Conservation (phyloP, 1,140 invertebrate genomes). For the Aleiodes sp. region DNA sequence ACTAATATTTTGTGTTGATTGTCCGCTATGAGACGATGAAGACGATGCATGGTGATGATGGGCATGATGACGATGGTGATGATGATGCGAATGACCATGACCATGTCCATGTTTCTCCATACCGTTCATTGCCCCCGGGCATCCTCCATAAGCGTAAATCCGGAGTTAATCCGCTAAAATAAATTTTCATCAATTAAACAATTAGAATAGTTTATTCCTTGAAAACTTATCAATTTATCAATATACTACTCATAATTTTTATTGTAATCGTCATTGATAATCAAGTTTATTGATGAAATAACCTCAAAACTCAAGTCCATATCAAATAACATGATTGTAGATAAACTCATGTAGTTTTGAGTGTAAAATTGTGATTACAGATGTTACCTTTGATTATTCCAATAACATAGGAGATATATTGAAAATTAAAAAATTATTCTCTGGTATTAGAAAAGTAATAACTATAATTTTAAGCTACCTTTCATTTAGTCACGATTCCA, state of each 20-base stretch:
- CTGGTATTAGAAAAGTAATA: neutral
- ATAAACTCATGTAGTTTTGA: neutral
- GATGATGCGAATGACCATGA: constrained; percentile 58
- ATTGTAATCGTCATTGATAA: neutral
- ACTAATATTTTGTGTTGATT: constrained; percentile 33
- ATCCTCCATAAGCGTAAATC: constrained; percentile 58
- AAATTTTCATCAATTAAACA: neutral
- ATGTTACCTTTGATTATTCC: neutral
- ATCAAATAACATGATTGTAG: neutral
- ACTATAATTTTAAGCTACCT: neutral
- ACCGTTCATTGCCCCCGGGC: constrained; percentile 64
- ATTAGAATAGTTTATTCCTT: neutral
- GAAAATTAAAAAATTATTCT: neutral
- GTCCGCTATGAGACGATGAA: constrained; percentile 27
- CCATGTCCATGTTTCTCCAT: constrained; percentile 67
- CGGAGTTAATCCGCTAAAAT: constrained; percentile 2
- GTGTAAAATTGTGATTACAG: neutral
- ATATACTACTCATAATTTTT: neutral
- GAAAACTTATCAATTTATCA: neutral
- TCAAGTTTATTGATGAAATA: constrained; percentile 36
- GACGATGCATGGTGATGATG: constrained; percentile 42
- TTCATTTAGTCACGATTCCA: constrained; percentile 34
- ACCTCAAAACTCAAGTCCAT: constrained; percentile 38
- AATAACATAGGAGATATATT: neutral
- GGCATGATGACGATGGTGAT: constrained; percentile 58